Evolutionary conservation across 2,888 invertebrate genomes (phyloP), one percentile per base, ranked within the genome.

Genomic region (Acronicta psi): DNA sequence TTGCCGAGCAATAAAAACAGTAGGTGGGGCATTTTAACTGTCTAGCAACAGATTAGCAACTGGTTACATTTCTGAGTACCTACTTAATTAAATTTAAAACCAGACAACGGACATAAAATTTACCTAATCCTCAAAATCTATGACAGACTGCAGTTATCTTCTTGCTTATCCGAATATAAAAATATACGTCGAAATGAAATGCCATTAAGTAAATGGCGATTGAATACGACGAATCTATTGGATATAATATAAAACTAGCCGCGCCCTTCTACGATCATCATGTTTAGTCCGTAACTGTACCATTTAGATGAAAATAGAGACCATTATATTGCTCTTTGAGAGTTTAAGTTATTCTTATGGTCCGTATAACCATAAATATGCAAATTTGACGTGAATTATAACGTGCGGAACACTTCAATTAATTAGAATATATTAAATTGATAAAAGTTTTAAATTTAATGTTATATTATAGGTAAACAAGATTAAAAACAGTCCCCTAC

Each of bases 321-420:
- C 59, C 53, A 57, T 75, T 69, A 69, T 75, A 72, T 80, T 69
- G 72, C 66, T 69, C 69, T 75, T 77, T 59, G 45, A 63, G 53
- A 61, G 55, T 58, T 59, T 59, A 69, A 77, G 73, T 70, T 81
- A 82, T 82, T 74, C 55, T 57, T 75, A 77, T 76, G 68, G 68
- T 67, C 53, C 62, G 65, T 65, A 67, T 73, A 79, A 77, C 56
- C 60, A 76, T 65, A 77, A 77, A 55, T 81, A 84, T 80, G 81
- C 65, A 71, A 83, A 84, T 81, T 42, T 37, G 40, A 41, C n/a
- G 16, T 46, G 45, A 71, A 41, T 58, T 71, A 71, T 59, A 56
- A 65, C 36, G 56, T 59, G 60, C 47, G 53, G 51, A 45, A 66
- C 56, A 69, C 17, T 47, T 40, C 41, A 51, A 67, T 61, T 67